Conservation (phyloP, 1,140 invertebrate genomes). For the Drosophila littoralis region DNA sequence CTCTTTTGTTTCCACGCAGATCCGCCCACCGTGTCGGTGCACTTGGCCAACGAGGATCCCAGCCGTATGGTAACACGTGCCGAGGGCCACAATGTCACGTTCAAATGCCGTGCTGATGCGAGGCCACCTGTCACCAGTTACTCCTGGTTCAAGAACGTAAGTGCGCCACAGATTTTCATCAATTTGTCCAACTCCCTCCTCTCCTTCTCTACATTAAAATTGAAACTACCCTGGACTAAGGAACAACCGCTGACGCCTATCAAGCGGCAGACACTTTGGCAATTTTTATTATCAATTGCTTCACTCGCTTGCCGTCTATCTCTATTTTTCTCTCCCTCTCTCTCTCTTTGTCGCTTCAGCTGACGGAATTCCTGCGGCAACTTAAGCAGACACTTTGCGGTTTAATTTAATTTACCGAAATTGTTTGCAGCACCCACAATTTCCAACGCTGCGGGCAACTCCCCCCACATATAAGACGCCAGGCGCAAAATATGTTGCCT, state of each 20-base stretch:
- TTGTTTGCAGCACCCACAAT: constrained; percentile 37
- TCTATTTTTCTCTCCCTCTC: background rate
- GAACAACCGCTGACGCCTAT: constrained; percentile 67
- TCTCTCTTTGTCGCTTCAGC: background rate
- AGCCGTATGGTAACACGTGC: constrained; percentile 81
- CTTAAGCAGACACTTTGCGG: constrained; percentile 80
- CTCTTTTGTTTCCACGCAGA: constrained; percentile 55
- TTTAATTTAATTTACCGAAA: constrained; percentile 74
- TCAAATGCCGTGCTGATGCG: constrained; percentile 84
- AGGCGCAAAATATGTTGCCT: constrained; percentile 35
- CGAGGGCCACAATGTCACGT: constrained; percentile 84
- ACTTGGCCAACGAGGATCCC: constrained; percentile 84
- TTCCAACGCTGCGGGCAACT: constrained; percentile 24
- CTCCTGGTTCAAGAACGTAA: constrained; percentile 84
- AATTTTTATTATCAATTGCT: constrained; percentile 77
- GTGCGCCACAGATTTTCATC: constrained; percentile 49
- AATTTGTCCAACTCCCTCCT: background rate
- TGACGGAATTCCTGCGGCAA: constrained; percentile 65
- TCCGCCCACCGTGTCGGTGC: constrained; percentile 84
- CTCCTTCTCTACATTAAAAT: background rate
- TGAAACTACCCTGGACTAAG: background rate
- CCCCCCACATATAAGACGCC: background rate
- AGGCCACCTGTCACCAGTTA: constrained; percentile 81
- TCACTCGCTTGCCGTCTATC: background rate
- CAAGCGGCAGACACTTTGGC: constrained; percentile 52